Evolutionary conservation across 1,140 invertebrate species (phyloP).

Genomic region (Aphelenchoides avenae): DNA sequence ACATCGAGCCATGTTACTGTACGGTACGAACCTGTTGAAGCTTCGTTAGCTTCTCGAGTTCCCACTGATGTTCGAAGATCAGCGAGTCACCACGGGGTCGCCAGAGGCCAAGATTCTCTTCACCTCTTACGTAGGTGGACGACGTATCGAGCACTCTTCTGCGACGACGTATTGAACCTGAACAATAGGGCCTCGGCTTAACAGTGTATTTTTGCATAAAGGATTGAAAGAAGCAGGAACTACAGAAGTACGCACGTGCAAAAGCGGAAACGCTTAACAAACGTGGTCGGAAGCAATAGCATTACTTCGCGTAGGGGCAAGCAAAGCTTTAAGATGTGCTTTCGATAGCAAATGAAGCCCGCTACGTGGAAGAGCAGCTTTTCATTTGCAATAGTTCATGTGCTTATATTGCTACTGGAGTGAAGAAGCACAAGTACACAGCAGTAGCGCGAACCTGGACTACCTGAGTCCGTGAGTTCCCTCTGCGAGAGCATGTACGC

Average conservation of each 20-base stretch:
- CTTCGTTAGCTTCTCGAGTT: conserved; percentile 91
- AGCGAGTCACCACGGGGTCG: conserved; percentile 89
- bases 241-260: too few relatives aligned
- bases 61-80: conserved; percentile 98
- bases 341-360: too few relatives aligned
- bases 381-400: too few relatives aligned
- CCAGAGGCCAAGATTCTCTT: conserved; percentile 93
- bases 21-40: conserved; percentile 71
- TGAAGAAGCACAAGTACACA: too few relatives aligned
- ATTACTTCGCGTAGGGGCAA: too few relatives aligned
- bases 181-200: conserved; percentile 21
- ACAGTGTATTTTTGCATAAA: background rate
- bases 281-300: too few relatives aligned
- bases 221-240: too few relatives aligned
- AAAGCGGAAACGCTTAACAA: too few relatives aligned
- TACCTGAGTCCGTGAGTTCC: conserved; percentile 78
- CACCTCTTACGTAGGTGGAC: conserved; percentile 93
- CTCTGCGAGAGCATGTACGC: conserved; percentile 90
- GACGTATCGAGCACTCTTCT: conserved; percentile 92
- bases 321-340: too few relatives aligned
- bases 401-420: too few relatives aligned
- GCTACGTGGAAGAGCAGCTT: too few relatives aligned
- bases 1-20: too few relatives aligned
- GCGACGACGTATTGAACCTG: conserved; percentile 87
- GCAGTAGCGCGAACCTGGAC: conserved; percentile 62